A percentile compares a stretch with the other conserved stretches of the same genome.
These are phyloP conservation scores for Epinotia brunnichana DNA, from an alignment of 2,888 invertebrate species.

Conservation along the genomic window DNA sequence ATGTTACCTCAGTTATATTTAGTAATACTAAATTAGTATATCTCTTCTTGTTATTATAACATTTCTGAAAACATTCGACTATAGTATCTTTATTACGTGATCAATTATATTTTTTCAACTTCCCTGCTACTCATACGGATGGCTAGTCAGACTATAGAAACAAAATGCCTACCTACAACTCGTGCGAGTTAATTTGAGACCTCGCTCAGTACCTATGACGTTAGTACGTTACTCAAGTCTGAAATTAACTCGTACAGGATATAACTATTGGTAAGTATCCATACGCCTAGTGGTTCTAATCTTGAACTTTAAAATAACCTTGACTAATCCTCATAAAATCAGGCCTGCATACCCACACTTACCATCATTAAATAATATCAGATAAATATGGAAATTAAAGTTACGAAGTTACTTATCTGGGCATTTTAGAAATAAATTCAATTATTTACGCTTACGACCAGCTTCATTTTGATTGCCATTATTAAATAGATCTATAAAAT, in stretches of 20 bases:
- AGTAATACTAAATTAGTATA: neutral
- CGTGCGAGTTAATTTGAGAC: no score
- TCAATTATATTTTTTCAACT: neutral
- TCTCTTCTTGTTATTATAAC: neutral
- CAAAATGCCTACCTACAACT: no score
- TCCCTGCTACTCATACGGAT: neutral
- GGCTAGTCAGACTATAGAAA: neutral
- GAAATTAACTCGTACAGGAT: no score
- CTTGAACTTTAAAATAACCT: neutral
- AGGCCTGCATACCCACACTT: neutral
- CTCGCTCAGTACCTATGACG: no score
- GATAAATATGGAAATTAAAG: neutral
- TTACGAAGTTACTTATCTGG: neutral
- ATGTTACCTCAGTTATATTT: no score
- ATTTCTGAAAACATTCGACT: no score
- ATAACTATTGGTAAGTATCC: neutral
- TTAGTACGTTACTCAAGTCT: no score
- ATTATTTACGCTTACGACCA: conserved; percentile 13
- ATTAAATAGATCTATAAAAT: conserved; percentile 17
- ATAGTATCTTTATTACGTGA: no score
- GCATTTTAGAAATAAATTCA: conserved; percentile 6
- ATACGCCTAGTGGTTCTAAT: neutral
- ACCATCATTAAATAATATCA: neutral
- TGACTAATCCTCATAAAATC: neutral
- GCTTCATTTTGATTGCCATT: conserved; percentile 16